Percentiles rank a stretch among this genome's conserved stretches.
These are phyloP conservation scores for Corythornis leucogaster DNA, from an alignment of 2,797 vertebrate species.

Conservation along the genomic window DNA sequence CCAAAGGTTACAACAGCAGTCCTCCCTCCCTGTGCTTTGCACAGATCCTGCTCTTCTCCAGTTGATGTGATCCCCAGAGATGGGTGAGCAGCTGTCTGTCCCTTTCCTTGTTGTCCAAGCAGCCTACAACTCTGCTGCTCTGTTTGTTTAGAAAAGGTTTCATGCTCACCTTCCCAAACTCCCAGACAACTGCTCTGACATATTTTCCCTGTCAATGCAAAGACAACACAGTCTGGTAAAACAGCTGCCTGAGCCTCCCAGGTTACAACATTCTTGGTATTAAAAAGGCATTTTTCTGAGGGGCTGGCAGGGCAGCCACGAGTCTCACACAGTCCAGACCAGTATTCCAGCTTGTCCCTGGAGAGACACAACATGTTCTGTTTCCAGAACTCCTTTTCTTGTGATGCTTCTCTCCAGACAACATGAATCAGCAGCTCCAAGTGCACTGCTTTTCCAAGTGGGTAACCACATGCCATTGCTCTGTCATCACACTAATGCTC, in stretches of 20 bases:
- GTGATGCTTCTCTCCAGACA: not conserved
- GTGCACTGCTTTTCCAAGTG: not conserved
- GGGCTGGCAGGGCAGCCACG: not conserved
- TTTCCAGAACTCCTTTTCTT: not conserved
- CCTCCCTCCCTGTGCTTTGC: not conserved
- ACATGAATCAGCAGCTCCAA: not conserved
- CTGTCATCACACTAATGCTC: not conserved
- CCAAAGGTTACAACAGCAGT: not conserved
- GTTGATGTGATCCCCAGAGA: not conserved
- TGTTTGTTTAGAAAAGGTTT: conserved; percentile 5
- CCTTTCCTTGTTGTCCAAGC: not conserved
- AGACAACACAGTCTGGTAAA: conserved; percentile 62
- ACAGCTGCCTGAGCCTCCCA: conserved; percentile 38
- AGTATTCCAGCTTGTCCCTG: not conserved
- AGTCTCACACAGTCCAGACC: rapidly evolving
- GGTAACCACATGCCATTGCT: rapidly evolving
- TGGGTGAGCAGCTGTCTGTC: rapidly evolving
- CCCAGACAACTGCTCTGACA: conserved; percentile 36
- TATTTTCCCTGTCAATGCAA: conserved; percentile 59
- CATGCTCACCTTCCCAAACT: conserved; percentile 24
- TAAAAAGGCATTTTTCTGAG: not conserved
- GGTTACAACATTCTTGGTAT: not conserved
- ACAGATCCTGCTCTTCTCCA: not conserved
- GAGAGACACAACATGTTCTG: not conserved
- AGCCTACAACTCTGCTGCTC: not conserved